These are phyloP conservation scores for Candoia aspera DNA, from an alignment of 2,113 vertebrate species.

Conservation along the genomic window DNA sequence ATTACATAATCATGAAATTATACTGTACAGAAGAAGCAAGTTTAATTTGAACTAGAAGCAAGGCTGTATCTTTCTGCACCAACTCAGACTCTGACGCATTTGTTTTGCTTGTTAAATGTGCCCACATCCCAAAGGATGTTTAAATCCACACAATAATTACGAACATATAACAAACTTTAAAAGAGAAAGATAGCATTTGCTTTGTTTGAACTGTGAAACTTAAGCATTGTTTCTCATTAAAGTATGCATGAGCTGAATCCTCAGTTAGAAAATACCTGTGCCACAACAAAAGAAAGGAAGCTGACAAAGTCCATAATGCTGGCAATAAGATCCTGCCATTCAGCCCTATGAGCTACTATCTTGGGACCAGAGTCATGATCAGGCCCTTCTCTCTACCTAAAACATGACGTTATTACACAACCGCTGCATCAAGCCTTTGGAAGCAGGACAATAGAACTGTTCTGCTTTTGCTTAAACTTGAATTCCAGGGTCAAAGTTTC, in stretches of 20 bases:
- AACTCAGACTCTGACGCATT: background rate
- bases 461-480: background rate
- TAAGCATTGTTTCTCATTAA: background rate
- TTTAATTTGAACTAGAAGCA: background rate
- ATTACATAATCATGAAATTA: background rate
- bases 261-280: background rate
- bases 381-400: background rate
- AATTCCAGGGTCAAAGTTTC: background rate
- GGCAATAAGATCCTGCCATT: background rate
- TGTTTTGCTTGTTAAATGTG: background rate
- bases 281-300: background rate
- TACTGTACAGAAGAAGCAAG: background rate
- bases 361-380: background rate
- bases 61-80: rapidly evolving
- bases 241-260: background rate
- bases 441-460: background rate
- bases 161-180: background rate
- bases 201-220: background rate
- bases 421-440: background rate
- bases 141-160: background rate
- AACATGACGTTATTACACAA: background rate
- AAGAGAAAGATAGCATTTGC: background rate
- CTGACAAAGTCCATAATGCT: background rate
- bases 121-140: background rate
- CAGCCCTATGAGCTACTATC: background rate